Conservation (phyloP, 2,113 vertebrate genomes). For the Urocynchramus pylzowi region DNA sequence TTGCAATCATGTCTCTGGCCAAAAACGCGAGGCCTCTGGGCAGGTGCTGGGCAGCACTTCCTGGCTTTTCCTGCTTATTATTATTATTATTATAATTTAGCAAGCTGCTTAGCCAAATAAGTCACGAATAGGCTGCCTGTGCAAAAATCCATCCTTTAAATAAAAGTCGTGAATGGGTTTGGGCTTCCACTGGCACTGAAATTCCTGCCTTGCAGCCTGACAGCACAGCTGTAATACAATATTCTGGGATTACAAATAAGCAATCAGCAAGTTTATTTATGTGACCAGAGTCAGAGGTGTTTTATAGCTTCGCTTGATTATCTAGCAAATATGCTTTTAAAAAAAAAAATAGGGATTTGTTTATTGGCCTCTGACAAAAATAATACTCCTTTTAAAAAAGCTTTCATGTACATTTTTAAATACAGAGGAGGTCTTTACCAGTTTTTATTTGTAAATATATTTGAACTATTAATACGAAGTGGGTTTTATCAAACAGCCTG, state of each 20-base stretch:
- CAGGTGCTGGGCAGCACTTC: background rate
- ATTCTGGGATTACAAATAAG: constrained; percentile 24
- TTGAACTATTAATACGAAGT: background rate
- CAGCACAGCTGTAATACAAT: constrained; percentile 23
- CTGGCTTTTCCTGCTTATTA: rapidly evolving
- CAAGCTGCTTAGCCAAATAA: rapidly evolving
- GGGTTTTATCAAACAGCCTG: background rate
- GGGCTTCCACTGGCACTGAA: background rate
- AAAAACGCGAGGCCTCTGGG: background rate
- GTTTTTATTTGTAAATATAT: background rate
- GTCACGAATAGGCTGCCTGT: background rate
- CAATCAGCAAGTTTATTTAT: constrained; percentile 41
- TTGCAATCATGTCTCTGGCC: background rate
- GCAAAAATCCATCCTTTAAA: background rate
- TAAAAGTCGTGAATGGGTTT: background rate
- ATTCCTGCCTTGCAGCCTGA: background rate
- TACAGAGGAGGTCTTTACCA: background rate
- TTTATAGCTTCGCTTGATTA: background rate
- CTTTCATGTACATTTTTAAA: background rate
- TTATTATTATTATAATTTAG: too few species aligned
- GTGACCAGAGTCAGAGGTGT: background rate
- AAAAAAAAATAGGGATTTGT: background rate
- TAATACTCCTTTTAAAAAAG: background rate
- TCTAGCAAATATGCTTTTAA: background rate
- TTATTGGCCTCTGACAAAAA: background rate